These are phyloP conservation scores for Gracilinanus agilis DNA, from an alignment of 2,113 vertebrate species.

Conservation along the genomic window DNA sequence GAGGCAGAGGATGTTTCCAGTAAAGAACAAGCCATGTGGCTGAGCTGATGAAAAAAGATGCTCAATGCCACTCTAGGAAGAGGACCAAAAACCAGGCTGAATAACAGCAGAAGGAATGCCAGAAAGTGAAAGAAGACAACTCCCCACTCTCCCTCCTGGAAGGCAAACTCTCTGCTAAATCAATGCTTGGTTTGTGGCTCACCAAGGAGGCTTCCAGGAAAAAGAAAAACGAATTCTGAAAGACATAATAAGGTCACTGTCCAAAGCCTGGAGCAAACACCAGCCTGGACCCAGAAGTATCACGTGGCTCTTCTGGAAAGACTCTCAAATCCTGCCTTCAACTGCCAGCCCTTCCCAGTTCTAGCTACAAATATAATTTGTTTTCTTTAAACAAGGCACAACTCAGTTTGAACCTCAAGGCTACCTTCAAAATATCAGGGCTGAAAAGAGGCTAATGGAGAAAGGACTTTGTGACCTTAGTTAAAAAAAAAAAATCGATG, in stretches of 20 bases:
- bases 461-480: neutral
- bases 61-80: neutral
- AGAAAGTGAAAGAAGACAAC: neutral
- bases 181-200: neutral
- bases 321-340: neutral
- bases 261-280: neutral
- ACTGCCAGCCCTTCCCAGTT: neutral
- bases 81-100: neutral
- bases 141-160: neutral
- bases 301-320: neutral
- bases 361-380: neutral
- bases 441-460: neutral
- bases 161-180: neutral
- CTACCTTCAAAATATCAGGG: neutral
- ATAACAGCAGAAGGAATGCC: neutral
- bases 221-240: neutral
- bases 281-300: neutral
- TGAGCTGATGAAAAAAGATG: neutral
- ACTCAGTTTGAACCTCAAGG: neutral
- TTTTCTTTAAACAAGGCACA: neutral
- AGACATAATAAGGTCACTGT: slow-evolving; percentile 7
- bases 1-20: neutral
- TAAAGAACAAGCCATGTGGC: neutral
- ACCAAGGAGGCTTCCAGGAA: neutral
- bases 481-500: neutral